Conservation (phyloP, 2,797 vertebrate species). For the Sebastes itinus region DNA sequence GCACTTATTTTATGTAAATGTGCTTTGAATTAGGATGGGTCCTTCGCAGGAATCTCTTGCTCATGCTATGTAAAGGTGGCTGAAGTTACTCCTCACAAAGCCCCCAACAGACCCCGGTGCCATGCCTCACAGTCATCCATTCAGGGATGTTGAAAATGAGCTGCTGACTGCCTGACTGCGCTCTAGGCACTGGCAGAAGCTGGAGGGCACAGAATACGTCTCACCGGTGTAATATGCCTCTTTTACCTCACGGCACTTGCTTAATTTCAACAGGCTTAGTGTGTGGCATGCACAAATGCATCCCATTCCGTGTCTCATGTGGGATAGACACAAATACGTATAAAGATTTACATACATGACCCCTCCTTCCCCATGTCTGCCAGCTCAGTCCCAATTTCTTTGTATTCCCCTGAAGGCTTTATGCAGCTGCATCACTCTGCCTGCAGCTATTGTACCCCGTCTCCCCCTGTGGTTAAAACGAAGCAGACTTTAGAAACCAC, state of each 20-base stretch:
- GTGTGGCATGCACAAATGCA: conserved; percentile 21
- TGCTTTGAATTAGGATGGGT: conserved; percentile 26
- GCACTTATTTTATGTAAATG: conserved; percentile 41
- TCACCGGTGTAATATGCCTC: conserved; percentile 44
- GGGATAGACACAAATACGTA: conserved; percentile 33
- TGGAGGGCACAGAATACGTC: conserved; percentile 58
- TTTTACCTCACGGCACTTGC: conserved; percentile 29
- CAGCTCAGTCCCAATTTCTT: conserved; percentile 52
- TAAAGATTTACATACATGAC: conserved; percentile 63
- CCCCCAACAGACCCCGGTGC: conserved; percentile 16
- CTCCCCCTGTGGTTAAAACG: conserved; percentile 65
- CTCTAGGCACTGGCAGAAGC: conserved; percentile 62
- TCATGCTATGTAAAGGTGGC: conserved; percentile 26
- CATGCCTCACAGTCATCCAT: conserved; percentile 58
- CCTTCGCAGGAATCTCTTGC: conserved; percentile 10
- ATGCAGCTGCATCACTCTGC: conserved; percentile 65
- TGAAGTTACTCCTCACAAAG: conserved; percentile 29
- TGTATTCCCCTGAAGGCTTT: conserved; percentile 61
- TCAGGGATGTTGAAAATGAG: conserved; percentile 63
- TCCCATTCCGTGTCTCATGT: conserved; percentile 17
- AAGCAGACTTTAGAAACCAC: conserved; percentile 71
- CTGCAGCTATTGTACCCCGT: conserved; percentile 71
- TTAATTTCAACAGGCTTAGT: conserved; percentile 37
- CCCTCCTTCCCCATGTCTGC: conserved; percentile 43
- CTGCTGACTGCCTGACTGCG: conserved; percentile 56